phyloP scores from a whole-genome alignment of 2,888 invertebrate species.

The Euzetes globulus region DNA sequence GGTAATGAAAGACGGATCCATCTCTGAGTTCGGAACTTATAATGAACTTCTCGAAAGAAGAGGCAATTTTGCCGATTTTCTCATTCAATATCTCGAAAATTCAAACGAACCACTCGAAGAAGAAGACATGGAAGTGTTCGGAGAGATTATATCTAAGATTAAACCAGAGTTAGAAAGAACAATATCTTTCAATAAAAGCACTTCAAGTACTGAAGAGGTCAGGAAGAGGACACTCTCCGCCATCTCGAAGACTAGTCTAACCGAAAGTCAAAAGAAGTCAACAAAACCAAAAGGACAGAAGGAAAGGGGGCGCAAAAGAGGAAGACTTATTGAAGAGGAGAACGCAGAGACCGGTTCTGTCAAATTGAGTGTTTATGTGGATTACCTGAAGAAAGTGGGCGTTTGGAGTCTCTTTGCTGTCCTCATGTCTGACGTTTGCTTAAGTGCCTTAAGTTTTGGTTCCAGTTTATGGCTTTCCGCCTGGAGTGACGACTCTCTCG shows the following conservation, averaged over 20 bases:
- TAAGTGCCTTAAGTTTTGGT: constrained; percentile 19
- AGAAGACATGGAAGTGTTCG: background rate
- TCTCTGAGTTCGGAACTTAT: constrained; percentile 84
- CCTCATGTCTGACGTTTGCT: constrained; percentile 17
- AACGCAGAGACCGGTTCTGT: constrained; percentile 49
- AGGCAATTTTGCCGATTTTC: constrained; percentile 54
- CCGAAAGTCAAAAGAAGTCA: background rate
- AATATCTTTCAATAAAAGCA: constrained; percentile 8
- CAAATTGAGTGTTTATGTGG: constrained; percentile 37
- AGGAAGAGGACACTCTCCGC: background rate
- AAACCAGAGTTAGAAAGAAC: constrained; percentile 10
- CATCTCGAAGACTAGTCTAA: background rate
- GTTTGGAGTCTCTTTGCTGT: constrained; percentile 20
- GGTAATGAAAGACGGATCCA: constrained; percentile 74
- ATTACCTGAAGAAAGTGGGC: constrained; percentile 35
- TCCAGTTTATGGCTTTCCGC: constrained; percentile 41
- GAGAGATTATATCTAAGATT: constrained; percentile 19
- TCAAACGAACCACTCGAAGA: constrained; percentile 5
- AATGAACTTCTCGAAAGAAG: constrained; percentile 73
- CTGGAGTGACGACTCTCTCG: constrained; percentile 42
- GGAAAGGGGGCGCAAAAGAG: background rate
- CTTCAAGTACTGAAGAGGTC: constrained; percentile 12
- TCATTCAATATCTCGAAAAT: constrained; percentile 47
- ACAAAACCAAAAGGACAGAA: background rate
- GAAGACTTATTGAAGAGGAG: constrained; percentile 41